phyloP scores from a whole-genome alignment of 2,888 invertebrate genomes.

The Drosophila nr. fundita region DNA sequence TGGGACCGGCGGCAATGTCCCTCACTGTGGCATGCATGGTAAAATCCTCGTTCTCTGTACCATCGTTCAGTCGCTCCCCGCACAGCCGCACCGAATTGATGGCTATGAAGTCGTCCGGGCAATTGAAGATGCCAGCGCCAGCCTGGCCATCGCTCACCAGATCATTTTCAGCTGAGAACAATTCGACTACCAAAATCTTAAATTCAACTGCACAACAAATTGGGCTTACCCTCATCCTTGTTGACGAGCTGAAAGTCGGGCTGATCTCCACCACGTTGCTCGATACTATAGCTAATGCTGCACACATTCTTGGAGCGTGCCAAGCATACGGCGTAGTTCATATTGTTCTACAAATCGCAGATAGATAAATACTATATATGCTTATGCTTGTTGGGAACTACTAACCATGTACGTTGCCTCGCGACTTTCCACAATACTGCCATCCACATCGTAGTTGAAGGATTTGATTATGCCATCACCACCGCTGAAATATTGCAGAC shows the following conservation, averaged over 20 bases:
- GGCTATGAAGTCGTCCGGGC: constrained; percentile 90
- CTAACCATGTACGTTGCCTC: constrained; percentile 88
- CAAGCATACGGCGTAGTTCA: constrained; percentile 92
- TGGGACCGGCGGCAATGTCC: constrained; percentile 89
- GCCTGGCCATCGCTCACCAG: constrained; percentile 89
- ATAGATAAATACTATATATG: not conserved
- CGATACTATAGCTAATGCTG: constrained; percentile 87
- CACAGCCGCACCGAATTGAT: constrained; percentile 90
- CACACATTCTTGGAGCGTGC: constrained; percentile 88
- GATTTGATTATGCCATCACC: constrained; percentile 88
- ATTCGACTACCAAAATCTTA: not conserved
- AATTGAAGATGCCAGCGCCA: constrained; percentile 90
- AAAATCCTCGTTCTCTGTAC: constrained; percentile 86
- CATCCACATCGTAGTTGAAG: constrained; percentile 89
- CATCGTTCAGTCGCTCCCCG: constrained; percentile 91
- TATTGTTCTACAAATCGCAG: constrained; percentile 87
- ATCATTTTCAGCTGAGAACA: constrained; percentile 86
- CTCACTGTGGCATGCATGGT: constrained; percentile 89
- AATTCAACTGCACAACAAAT: not conserved
- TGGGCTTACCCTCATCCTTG: constrained; percentile 87
- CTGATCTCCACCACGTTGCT: constrained; percentile 85
- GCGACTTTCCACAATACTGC: constrained; percentile 86
- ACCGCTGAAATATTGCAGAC: constrained; percentile 89
- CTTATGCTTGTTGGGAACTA: constrained; percentile 6
- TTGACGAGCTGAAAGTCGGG: constrained; percentile 89